Base-by-base conservation (phyloP, 2,888 invertebrate species). In the Heliconius cydno region DNA sequence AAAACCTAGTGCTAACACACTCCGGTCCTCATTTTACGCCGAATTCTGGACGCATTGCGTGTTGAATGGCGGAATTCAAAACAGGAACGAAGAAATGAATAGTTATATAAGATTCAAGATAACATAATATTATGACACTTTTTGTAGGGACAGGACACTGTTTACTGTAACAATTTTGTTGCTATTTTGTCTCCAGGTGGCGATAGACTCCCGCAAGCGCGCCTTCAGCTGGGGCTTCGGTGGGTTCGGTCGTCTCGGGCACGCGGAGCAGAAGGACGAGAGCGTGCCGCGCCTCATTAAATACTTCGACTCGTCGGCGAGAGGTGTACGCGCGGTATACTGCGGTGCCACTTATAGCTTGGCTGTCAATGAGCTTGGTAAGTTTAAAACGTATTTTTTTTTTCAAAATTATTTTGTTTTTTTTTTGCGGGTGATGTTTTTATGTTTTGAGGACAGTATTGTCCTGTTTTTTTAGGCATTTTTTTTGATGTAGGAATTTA, bases 181-280 rank as follows among this genome's bases (percentile, higher is more conserved):
- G 9, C 12, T 6, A 41, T 28, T 28, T 52, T 10, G 15, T 57
- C 25, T 63, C 10, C 85, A 97, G 97, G 96, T 98, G 73, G 98
- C 98, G 0, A 96, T 98, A 83, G 99, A 99, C 88, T 97, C 97
- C 0, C 97, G 97, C 89, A 98, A 98, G 91, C 96, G 99, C 19
- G 97, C 98, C 0, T 99, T 96, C 92, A 98, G 98, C 77, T 99
- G 99, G 99, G 99, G 99, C 30, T 99, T 98, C 91, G 99, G 98
- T 19, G 99, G 99, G 0, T 98, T 99, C 88, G 99, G 99, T 0
- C 96, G 99, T 3, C 95, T 99, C 22, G 99, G 99, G 0, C 99
- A 99, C 94, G 97, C 98, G 12, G 98, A 98, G 87, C 98, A 97
- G 80, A 98, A 98, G 88, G 98, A 99, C 91, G 99, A 99, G 92